Evolutionary conservation across 1,140 invertebrate genomes (phyloP), one percentile per base, ranked within the genome.

Genomic region (Copidosoma floridanum): DNA sequence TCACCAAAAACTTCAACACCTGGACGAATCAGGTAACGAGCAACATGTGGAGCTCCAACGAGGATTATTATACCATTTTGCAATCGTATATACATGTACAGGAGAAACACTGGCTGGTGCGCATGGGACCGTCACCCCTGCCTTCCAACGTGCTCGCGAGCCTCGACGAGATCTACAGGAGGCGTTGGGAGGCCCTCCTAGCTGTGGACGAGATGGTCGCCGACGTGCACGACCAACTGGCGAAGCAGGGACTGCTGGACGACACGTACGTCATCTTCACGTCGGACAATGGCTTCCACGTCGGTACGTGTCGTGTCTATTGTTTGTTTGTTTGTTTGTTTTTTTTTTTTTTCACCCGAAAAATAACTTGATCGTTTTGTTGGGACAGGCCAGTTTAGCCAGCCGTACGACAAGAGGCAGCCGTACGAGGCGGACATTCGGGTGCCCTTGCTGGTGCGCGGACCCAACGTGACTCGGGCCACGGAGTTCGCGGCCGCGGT

Each of bases 221-320:
- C 12, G 79, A 80, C 54, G 72, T 95, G 6, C 71, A 92, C 12
- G 66, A 79, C 2, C 70, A 80, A 21, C 71, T 94, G 38, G 77
- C 85, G 40, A 63, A 74, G 3, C 72, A 79, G 14, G 70, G 82
- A 7, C 37, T 87, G 2, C 70, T 93, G 6, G 75, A 90, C 5
- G 83, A 91, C 66, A 95, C 93, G 3, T 93, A 89, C 69, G 71
- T 95, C 1, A 86, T 95, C 44, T 92, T 89, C 66, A 89, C 91
- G 0, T 94, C 92, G 0, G 93, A 96, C 73, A 94, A 95, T 81
- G 93, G 93, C 47, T 95, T 88, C 78, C 93, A 95, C 80, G 80
- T 94, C 68, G 92, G 91, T 88, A 80, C 59, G 21, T 44, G 12
- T 32, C 12, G 29, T 32, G 29, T 32, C 12, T 12, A 8, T 6